Percentiles rank a stretch among this genome's conserved stretches.
Conservation (phyloP, 2,888 invertebrate species). For the Eristalis tenax region DNA sequence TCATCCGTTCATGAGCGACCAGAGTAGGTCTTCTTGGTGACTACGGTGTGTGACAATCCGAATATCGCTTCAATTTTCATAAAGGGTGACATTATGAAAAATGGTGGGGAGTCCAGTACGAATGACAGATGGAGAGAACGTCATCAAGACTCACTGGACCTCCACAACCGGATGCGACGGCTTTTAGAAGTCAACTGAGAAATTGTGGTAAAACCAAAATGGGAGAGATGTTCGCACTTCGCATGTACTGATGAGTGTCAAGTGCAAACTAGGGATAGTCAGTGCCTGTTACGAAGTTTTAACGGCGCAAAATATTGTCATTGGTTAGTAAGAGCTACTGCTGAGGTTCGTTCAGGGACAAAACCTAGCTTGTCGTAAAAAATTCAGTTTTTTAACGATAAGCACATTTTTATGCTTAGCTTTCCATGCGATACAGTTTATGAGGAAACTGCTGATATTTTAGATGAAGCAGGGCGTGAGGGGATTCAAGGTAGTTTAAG, state of each 20-base stretch:
- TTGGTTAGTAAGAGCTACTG: background rate
- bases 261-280: background rate
- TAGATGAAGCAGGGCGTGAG: no score
- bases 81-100: constrained; percentile 30
- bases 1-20: background rate
- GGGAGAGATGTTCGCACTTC: background rate
- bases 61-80: constrained; percentile 49
- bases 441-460: no score
- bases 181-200: background rate
- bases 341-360: background rate
- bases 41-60: constrained; percentile 43
- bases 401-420: background rate
- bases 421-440: background rate
- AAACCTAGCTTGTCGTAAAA: background rate
- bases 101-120: background rate
- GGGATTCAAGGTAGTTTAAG: no score
- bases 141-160: background rate
- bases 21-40: background rate
- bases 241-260: background rate
- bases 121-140: background rate
- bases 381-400: background rate
- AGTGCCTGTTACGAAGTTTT: background rate
- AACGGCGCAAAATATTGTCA: background rate
- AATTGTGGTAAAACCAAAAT: background rate
- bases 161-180: background rate